Evolutionary conservation across 2,113 vertebrate species (phyloP).

Genomic region (Pycnonotus jocosus): DNA sequence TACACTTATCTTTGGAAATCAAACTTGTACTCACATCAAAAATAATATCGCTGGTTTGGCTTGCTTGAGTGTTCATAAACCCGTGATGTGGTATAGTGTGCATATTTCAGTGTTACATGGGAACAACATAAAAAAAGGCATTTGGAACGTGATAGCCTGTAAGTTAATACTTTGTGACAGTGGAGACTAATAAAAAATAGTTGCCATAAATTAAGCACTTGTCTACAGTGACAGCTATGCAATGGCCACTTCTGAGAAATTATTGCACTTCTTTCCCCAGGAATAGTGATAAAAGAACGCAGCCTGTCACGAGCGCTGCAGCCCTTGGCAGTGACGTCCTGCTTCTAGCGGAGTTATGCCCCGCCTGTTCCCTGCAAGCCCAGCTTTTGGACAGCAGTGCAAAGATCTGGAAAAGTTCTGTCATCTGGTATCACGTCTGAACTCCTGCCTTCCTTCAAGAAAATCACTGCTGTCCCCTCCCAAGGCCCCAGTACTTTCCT

Average conservation of each 20-base stretch:
- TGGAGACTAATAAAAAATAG: constrained; percentile 30
- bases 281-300: background rate
- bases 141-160: background rate
- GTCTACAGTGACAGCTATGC: background rate
- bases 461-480: background rate
- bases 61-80: background rate
- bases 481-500: background rate
- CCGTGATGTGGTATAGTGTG: background rate
- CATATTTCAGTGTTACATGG: background rate
- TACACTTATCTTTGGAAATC: background rate
- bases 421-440: background rate
- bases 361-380: background rate
- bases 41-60: background rate
- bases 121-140: background rate
- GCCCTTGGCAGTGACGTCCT: background rate
- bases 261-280: background rate
- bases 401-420: background rate
- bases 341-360: background rate
- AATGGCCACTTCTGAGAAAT: constrained; percentile 22
- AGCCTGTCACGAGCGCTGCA: background rate
- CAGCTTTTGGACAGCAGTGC: background rate
- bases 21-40: background rate
- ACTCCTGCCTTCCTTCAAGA: background rate
- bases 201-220: constrained; percentile 35
- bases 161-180: constrained; percentile 36